Evolutionary conservation across 2,888 invertebrate genomes (phyloP), one percentile per base, ranked within the genome.

Genomic region (Cecidostiba fungosa): DNA sequence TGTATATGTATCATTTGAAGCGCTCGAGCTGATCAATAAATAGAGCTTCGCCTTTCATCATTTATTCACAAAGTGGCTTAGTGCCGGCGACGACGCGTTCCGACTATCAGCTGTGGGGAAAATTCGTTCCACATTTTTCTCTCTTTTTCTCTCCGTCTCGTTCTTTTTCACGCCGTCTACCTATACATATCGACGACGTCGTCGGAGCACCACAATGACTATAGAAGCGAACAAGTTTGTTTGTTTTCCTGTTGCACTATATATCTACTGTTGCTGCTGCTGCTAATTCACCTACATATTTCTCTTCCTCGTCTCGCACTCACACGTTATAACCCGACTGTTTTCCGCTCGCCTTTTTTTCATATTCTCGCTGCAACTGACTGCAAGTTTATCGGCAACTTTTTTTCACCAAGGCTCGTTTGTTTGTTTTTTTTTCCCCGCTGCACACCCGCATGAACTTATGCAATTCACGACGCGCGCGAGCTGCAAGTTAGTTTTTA

Each of bases 21-120:
- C n/a, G 23, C 62, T 26, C 39, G 12, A 26, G 69, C 54, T 77
- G n/a, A 84, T 78, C 78, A 78, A 84, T 73, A 84, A 78, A 80
- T 59, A 73, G 50, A 32, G 43, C 32, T 62, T 66, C 19, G 47
- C 32, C 43, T 73, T 43, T 73, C 43, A 43, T 84, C 12, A 73
- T 50, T 84, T 78, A 78, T 78, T 73, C 73, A 78, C n/a, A 73
- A 77, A 77, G 76, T 39, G 36, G n/a, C 14, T 23, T 36, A 70
- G 32, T 32, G 50, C 8, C 29, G 26, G 1, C n/a, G 19, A 4
- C 50, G 50, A 12, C 16, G 19, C 50, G 14, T 14, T 16, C 4
- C 50, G 54, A 59, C 54, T 59, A 59, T 29, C 1, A 6, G 39
- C 26, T 16, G 19, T 19, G 3, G 50, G 70, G 66, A 73, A 70